Conservation (phyloP, 2,888 invertebrate genomes). For the Lottia scabra region DNA sequence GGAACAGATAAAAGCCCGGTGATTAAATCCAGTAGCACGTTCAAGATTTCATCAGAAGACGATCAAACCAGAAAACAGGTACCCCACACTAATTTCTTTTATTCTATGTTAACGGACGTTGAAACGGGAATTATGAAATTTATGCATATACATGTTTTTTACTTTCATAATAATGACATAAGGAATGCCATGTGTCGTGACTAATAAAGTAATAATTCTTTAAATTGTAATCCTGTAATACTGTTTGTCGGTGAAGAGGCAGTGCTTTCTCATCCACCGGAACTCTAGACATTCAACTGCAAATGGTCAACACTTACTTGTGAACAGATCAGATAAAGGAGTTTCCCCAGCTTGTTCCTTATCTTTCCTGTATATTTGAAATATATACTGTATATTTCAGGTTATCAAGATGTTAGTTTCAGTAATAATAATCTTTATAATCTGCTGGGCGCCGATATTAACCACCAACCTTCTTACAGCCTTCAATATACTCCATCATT, state of each 20-base stretch:
- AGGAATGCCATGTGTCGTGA: too few relatives aligned
- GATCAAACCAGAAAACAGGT: constrained; percentile 67
- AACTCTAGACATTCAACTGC: too few relatives aligned
- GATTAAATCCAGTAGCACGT: constrained; percentile 26
- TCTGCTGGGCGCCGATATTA: constrained; percentile 79
- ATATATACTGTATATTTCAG: constrained; percentile 66
- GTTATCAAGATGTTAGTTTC: constrained; percentile 81
- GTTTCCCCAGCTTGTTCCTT: too few relatives aligned
- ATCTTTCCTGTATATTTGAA: neutral
- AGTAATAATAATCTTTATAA: constrained; percentile 77
- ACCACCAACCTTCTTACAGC: constrained; percentile 77
- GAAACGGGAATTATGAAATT: neutral
- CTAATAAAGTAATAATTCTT: too few relatives aligned
- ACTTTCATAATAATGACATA: too few relatives aligned
- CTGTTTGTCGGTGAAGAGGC: too few relatives aligned
- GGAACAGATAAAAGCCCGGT: constrained; percentile 26
- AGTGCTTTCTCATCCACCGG: too few relatives aligned
- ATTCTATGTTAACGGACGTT: too few relatives aligned
- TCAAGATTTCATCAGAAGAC: constrained; percentile 50
- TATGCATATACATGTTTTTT: neutral
- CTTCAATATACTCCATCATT: constrained; percentile 72
- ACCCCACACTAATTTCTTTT: neutral
- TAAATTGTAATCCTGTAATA: too few relatives aligned
- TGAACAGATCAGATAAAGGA: too few relatives aligned
- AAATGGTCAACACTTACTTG: too few relatives aligned